Evolutionary conservation across 1,140 invertebrate genomes (phyloP).

Genomic region (Saccostrea echinata): DNA sequence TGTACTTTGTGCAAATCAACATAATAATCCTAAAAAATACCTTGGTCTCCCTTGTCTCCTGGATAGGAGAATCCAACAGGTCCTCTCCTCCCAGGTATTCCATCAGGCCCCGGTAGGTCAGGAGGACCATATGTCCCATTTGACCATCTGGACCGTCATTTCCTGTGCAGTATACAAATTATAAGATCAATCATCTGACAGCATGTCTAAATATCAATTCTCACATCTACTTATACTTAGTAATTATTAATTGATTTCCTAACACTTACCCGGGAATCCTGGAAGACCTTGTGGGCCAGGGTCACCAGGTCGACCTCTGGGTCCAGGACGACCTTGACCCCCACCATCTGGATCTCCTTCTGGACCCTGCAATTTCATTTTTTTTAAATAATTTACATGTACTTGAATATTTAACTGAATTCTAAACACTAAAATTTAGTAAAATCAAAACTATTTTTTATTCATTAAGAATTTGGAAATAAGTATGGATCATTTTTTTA

Average conservation of each 20-base stretch:
- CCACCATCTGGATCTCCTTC: constrained; percentile 54
- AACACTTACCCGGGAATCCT: constrained; percentile 63
- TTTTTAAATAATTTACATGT: too few species aligned
- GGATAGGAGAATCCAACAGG: constrained; percentile 61
- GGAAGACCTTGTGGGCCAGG: constrained; percentile 61
- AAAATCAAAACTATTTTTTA: too few species aligned
- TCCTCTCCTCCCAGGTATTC: constrained; percentile 66
- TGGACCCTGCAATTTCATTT: constrained; percentile 55
- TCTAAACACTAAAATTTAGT: too few species aligned
- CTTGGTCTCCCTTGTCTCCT: constrained; percentile 67
- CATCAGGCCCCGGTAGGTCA: constrained; percentile 78
- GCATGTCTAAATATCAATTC: too few species aligned
- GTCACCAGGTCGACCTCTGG: constrained; percentile 77
- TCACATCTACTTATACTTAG: too few species aligned
- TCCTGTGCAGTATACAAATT: constrained; percentile 24
- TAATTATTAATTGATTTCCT: too few species aligned
- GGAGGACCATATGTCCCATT: constrained; percentile 48
- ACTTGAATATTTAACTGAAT: too few species aligned
- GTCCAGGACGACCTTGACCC: constrained; percentile 60
- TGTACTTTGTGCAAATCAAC: too few species aligned
- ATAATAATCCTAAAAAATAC: constrained; percentile 47
- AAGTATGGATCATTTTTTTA: too few species aligned
- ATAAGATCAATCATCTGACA: neutral
- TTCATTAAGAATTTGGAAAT: too few species aligned
- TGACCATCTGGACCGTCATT: constrained; percentile 42